These are phyloP conservation scores for Drosophila yooni DNA, from an alignment of 2,888 invertebrate genomes.

Conservation along the genomic window DNA sequence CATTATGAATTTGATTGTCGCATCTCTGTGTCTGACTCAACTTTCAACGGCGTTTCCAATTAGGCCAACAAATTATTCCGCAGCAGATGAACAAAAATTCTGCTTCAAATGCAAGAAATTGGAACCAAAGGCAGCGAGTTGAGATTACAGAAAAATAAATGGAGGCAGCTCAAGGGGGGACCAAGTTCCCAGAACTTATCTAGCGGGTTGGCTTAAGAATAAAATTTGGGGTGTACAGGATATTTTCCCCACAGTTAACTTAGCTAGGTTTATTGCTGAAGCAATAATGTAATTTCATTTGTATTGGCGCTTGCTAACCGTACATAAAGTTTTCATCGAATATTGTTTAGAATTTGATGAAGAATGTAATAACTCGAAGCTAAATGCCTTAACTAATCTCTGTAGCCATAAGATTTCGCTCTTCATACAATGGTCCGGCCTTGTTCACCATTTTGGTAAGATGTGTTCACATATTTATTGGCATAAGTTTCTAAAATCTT, in stretches of 20 bases:
- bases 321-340: background rate
- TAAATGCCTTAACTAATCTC: background rate
- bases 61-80: slow-evolving; percentile 60
- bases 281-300: background rate
- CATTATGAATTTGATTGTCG: slow-evolving; percentile 50
- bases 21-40: slow-evolving; percentile 26
- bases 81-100: background rate
- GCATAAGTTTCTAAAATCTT: slow-evolving; percentile 2
- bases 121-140: background rate
- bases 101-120: background rate
- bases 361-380: background rate
- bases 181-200: background rate
- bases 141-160: background rate
- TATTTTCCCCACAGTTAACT: background rate
- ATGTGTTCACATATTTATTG: slow-evolving; percentile 6
- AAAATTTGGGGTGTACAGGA: background rate
- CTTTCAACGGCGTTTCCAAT: slow-evolving; percentile 50
- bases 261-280: background rate
- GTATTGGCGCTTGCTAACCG: too few species aligned
- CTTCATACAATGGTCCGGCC: slow-evolving; percentile 17
- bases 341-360: background rate
- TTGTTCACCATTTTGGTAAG: slow-evolving; percentile 20
- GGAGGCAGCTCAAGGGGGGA: background rate
- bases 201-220: background rate
- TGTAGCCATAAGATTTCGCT: background rate